Base-by-base conservation (phyloP, 2,797 vertebrate genomes). In the Hyperoplus lanceolatus region DNA sequence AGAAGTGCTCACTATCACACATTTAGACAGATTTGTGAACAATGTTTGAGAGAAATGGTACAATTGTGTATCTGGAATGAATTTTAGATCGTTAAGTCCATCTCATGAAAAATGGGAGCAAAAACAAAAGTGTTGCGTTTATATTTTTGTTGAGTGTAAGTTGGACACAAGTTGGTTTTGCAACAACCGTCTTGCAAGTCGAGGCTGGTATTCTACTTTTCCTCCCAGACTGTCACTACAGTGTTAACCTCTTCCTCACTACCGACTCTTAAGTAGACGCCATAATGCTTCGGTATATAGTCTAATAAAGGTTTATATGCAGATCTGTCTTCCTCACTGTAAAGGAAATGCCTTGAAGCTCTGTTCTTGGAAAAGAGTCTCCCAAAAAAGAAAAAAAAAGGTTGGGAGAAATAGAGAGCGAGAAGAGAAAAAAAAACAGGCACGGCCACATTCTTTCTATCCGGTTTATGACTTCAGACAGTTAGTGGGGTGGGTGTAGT, bases 101-200 rank as follows among this genome's bases (percentile, higher is more conserved):
- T n/a, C n/a, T n/a, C n/a, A n/a, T n/a, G n/a, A n/a, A n/a, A n/a
- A n/a, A n/a, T n/a, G n/a, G n/a, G n/a, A n/a, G n/a, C n/a, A n/a
- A n/a, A n/a, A n/a, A n/a, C n/a, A n/a, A n/a, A n/a, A n/a, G n/a
- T n/a, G n/a, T n/a, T n/a, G n/a, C n/a, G n/a, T n/a, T n/a, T n/a
- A n/a, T n/a, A n/a, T n/a, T n/a, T n/a, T n/a, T n/a, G n/a, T n/a
- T n/a, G n/a, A n/a, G n/a, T n/a, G n/a, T n/a, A 60, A 86, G 70
- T 75, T 87, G 86, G 87, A 88, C 65, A 49, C 64, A 3, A 46
- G 66, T 55, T 80, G 64, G 78, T 90, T 89, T 91, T 71, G 75
- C 91, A 91, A 86, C 54, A 86, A 74, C 83, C 68, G 82, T 59
- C 65, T 29, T 86, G 77, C 82, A 84, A 78, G 87, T 88, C 81